Evolutionary conservation across 2,113 vertebrate genomes (phyloP).

Genomic region (Gnathonemus echidnorhynchus): DNA sequence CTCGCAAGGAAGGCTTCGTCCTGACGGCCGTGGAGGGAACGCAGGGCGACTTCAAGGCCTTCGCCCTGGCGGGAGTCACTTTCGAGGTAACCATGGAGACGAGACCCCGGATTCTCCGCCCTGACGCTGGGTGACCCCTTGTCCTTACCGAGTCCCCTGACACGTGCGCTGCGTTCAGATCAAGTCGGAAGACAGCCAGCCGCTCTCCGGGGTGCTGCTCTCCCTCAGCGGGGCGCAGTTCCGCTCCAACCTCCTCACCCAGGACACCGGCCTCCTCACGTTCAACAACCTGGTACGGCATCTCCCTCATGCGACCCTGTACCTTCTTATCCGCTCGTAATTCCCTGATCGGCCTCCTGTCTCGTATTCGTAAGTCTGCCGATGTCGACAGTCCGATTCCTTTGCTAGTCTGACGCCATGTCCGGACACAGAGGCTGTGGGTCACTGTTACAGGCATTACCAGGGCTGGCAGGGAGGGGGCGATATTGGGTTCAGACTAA

Average conservation of each 20-base stretch:
- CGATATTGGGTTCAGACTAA: not conserved
- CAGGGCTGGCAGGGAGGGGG: not conserved
- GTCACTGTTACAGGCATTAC: not conserved
- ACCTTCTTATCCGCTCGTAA: not conserved
- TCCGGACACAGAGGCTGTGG: not conserved
- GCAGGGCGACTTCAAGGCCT: conserved; percentile 89
- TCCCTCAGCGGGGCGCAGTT: conserved; percentile 92
- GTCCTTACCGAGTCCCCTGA: not conserved
- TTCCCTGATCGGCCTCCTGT: not conserved
- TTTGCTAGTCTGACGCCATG: not conserved
- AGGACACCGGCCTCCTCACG: conserved; percentile 85
- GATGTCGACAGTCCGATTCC: not conserved
- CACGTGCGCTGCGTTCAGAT: conserved; percentile 59
- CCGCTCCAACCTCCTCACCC: conserved; percentile 89
- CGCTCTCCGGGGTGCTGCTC: conserved; percentile 87
- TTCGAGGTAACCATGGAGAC: conserved; percentile 73
- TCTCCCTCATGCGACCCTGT: not conserved
- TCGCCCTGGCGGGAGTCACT: conserved; percentile 87
- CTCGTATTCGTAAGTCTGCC: not conserved
- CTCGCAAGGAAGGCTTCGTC: conserved; percentile 89
- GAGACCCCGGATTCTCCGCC: not conserved
- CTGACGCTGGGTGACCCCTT: not conserved
- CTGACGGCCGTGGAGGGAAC: conserved; percentile 81
- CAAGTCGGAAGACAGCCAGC: conserved; percentile 76
- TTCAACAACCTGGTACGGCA: conserved; percentile 85